A percentile compares a stretch with the other conserved stretches of the same genome.
Evolutionary conservation across 2,797 vertebrate genomes (phyloP).

Genomic region (Intellagama lesueurii): DNA sequence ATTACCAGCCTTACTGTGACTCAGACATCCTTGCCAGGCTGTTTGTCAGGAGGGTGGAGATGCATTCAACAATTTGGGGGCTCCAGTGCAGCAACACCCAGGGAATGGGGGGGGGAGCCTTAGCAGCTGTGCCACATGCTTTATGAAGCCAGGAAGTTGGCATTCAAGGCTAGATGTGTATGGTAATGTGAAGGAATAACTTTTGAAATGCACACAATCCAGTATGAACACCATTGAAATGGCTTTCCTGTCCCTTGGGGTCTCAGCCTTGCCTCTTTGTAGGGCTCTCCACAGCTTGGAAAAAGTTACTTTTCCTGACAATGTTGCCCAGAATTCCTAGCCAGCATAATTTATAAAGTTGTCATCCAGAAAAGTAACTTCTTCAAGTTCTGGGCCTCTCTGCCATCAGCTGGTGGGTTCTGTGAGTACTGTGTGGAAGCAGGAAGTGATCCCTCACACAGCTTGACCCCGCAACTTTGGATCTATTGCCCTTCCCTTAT

Average conservation of each 20-base stretch:
- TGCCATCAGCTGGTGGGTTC: not conserved
- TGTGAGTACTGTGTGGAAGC: not conserved
- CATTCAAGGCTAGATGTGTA: not conserved
- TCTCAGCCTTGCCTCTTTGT: not conserved
- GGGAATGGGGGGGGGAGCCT: slow-evolving; percentile 36
- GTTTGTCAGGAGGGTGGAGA: slow-evolving; percentile 28
- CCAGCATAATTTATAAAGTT: not conserved
- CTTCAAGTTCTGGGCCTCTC: not conserved
- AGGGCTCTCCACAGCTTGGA: not conserved
- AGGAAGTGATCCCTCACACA: not conserved
- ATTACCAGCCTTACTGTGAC: slow-evolving; percentile 65
- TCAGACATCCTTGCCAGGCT: slow-evolving; percentile 59
- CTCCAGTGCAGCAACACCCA: not conserved
- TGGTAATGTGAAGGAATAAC: not conserved
- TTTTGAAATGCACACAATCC: not conserved
- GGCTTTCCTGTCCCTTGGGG: not conserved
- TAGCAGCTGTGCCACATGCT: slow-evolving; percentile 14
- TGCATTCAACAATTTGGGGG: slow-evolving; percentile 10
- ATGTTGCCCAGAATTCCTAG: not conserved
- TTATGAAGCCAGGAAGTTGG: slow-evolving; percentile 3
- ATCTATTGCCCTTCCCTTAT: not conserved
- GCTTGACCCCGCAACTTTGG: not conserved
- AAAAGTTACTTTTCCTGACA: not conserved
- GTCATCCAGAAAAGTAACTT: not conserved
- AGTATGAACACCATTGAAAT: not conserved